A percentile compares a stretch with the other conserved stretches of the same genome.
These are phyloP conservation scores for Mamestra brassicae DNA, from an alignment of 2,888 invertebrate genomes.

Conservation along the genomic window DNA sequence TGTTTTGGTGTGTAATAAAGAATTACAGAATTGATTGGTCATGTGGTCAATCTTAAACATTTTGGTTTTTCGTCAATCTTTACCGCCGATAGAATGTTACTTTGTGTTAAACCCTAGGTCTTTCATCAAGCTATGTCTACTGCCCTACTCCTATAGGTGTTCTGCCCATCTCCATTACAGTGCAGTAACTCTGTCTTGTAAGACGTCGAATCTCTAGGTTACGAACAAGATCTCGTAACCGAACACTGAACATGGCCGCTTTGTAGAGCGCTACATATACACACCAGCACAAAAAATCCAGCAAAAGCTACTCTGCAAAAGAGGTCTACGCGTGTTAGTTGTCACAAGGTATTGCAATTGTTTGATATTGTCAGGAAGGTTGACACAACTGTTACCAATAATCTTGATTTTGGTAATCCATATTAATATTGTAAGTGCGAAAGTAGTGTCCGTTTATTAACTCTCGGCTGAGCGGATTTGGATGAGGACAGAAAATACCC, in stretches of 20 bases:
- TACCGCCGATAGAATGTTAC: too few species aligned
- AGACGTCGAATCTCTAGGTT: slow-evolving; percentile 4
- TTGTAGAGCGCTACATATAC: too few species aligned
- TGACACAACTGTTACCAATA: not conserved
- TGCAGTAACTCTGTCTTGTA: slow-evolving; percentile 24
- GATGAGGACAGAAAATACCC: too few species aligned
- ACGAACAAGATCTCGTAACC: slow-evolving; percentile 46
- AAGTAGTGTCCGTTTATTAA: too few species aligned
- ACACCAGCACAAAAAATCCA: not conserved
- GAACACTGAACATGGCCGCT: not conserved
- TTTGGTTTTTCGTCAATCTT: too few species aligned
- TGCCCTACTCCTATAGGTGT: not conserved
- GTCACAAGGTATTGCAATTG: not conserved
- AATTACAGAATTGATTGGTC: too few species aligned
- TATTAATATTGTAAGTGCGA: too few species aligned
- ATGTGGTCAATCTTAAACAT: too few species aligned
- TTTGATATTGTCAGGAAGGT: not conserved
- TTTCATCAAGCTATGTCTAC: not conserved
- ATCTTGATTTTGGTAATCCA: not conserved
- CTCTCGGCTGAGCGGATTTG: too few species aligned
- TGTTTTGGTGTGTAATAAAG: too few species aligned
- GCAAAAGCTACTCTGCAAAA: not conserved
- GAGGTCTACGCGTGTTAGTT: not conserved
- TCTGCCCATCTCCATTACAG: slow-evolving; percentile 20
- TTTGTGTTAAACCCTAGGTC: not conserved